These are phyloP conservation scores for Rhopilema esculentum DNA, from an alignment of 30 jellyfish, hydroid and myxozoan species.

Conservation along the genomic window DNA sequence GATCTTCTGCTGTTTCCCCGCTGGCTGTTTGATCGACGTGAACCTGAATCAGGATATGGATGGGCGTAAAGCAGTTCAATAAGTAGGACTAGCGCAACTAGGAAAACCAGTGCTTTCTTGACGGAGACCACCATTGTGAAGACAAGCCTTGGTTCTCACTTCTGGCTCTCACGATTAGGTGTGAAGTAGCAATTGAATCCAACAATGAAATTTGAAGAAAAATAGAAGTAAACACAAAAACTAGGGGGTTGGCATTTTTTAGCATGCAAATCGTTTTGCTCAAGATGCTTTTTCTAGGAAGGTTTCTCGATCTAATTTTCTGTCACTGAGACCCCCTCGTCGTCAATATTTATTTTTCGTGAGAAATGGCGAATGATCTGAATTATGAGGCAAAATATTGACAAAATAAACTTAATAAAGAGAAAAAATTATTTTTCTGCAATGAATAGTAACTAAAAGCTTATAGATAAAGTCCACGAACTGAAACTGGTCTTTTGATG, in stretches of 20 bases:
- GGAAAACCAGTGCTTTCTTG: neutral
- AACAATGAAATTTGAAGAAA: neutral
- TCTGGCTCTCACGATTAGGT: neutral
- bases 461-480: neutral
- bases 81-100: neutral
- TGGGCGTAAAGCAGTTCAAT: constrained; percentile 32
- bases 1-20: constrained; percentile 5
- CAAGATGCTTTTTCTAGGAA: neutral
- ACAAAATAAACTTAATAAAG: neutral
- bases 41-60: constrained; percentile 13
- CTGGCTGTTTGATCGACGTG: neutral
- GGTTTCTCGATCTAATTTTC: neutral
- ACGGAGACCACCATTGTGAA: neutral
- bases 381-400: constrained; percentile 13
- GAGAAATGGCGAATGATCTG: constrained; percentile 7
- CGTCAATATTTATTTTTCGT: neutral
- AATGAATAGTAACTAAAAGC: neutral
- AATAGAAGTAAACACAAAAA: neutral
- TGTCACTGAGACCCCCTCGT: neutral
- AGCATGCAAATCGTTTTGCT: neutral
- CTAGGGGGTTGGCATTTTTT: neutral
- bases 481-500: neutral
- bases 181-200: neutral
- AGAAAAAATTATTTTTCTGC: neutral
- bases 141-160: neutral